Conservation (phyloP, 1,140 invertebrate genomes). For the Apis dorsata region DNA sequence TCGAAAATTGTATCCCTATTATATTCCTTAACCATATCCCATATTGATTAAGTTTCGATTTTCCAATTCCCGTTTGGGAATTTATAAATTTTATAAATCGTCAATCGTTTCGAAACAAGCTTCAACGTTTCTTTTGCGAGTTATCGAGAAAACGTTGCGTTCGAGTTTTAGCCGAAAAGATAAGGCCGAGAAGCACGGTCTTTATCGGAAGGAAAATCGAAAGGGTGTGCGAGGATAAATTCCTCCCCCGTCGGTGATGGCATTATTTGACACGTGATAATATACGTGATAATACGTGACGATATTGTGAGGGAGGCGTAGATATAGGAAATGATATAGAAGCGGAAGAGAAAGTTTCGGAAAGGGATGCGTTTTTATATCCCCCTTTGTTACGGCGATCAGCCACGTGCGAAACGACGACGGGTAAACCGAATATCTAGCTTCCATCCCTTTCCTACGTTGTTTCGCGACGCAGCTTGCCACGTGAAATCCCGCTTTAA, state of each 20-base stretch:
- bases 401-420: slow-evolving; percentile 44
- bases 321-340: slow-evolving; percentile 28
- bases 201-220: slow-evolving; percentile 43
- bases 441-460: slow-evolving; percentile 1
- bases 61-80: too few species aligned
- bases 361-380: slow-evolving; percentile 54
- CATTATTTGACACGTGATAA: slow-evolving; percentile 56
- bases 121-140: too few species aligned
- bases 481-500: slow-evolving; percentile 59
- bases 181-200: slow-evolving; percentile 37
- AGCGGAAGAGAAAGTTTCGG: slow-evolving; percentile 45
- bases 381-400: slow-evolving; percentile 48
- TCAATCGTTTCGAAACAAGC: too few species aligned
- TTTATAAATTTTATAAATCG: too few species aligned
- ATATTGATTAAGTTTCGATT: too few species aligned
- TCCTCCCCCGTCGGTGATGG: slow-evolving; percentile 46
- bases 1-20: too few species aligned
- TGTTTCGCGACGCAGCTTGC: slow-evolving; percentile 11
- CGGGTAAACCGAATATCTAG: slow-evolving; percentile 52
- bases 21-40: too few species aligned
- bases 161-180: neutral
- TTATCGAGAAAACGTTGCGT: too few species aligned
- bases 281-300: slow-evolving; percentile 53
- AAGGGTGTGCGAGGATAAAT: slow-evolving; percentile 47
- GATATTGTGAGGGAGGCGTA: slow-evolving; percentile 35